Percentiles rank a stretch among this genome's conserved stretches.
Conservation (phyloP, 2,113 vertebrate species). For the Phocoena phocoena region DNA sequence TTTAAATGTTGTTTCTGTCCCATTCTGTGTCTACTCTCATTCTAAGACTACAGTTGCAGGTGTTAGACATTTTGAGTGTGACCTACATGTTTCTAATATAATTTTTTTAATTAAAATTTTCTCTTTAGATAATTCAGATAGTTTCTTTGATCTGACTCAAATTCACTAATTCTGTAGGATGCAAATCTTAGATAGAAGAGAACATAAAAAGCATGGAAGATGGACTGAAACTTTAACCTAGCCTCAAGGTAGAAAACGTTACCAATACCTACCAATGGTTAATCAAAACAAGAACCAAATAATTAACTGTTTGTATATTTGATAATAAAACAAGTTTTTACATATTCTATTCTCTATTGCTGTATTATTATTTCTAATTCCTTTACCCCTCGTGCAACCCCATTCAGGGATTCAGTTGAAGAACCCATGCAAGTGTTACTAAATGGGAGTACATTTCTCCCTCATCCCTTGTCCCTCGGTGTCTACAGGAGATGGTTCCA, state of each 20-base stretch:
- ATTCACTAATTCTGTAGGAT: neutral
- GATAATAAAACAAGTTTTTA: neutral
- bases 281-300: constrained; percentile 25
- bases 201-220: neutral
- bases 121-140: neutral
- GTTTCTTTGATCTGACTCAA: constrained; percentile 23
- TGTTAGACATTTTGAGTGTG: neutral
- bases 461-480: neutral
- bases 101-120: constrained; percentile 10
- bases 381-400: neutral
- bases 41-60: neutral
- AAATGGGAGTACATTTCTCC: neutral
- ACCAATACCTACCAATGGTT: neutral
- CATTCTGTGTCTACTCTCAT: neutral
- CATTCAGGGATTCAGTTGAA: neutral
- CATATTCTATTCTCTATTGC: neutral
- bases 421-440: neutral
- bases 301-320: neutral
- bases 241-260: neutral
- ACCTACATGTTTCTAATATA: neutral
- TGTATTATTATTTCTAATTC: constrained; percentile 38
- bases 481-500: neutral
- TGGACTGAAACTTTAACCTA: neutral
- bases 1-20: neutral
- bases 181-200: constrained; percentile 2